A percentile compares a stretch with the other conserved stretches of the same genome.
Evolutionary conservation across 2,113 vertebrate species (phyloP).

Genomic region (Carlito syrichta): DNA sequence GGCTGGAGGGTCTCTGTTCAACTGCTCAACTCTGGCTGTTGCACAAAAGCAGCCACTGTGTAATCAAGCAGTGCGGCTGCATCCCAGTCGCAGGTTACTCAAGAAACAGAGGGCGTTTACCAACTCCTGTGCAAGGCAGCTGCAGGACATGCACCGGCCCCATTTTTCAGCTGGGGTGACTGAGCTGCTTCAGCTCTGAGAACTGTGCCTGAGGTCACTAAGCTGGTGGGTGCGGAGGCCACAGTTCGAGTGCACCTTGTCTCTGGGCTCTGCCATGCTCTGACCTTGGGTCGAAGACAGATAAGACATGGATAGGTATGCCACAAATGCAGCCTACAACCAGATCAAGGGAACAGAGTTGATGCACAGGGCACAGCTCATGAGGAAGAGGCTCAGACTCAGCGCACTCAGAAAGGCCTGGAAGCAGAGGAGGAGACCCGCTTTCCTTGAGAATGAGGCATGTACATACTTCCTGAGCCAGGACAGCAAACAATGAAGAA

Average conservation of each 20-base stretch:
- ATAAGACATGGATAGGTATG: background rate
- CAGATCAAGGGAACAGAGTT: background rate
- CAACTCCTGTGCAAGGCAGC: no score
- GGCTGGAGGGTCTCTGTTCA: background rate
- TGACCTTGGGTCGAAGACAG: background rate
- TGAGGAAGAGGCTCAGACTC: background rate
- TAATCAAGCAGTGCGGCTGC: fast-evolving
- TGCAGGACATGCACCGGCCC: no score
- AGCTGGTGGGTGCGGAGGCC: background rate
- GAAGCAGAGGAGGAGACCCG: background rate
- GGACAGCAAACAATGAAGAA: background rate
- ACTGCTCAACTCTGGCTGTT: background rate
- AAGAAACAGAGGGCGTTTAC: background rate
- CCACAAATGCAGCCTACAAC: fast-evolving
- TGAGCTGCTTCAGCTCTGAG: background rate
- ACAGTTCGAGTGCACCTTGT: no score
- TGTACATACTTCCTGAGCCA: background rate
- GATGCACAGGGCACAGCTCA: background rate
- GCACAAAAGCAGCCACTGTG: no score
- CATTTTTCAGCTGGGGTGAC: fast-evolving
- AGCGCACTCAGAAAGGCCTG: background rate
- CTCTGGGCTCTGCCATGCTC: no score
- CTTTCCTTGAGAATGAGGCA: background rate
- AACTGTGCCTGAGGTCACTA: no score
- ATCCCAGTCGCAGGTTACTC: background rate